Evolutionary conservation across 2,113 vertebrate species (phyloP), one percentile per base, ranked within the genome.

Genomic region (Noturus placidus): DNA sequence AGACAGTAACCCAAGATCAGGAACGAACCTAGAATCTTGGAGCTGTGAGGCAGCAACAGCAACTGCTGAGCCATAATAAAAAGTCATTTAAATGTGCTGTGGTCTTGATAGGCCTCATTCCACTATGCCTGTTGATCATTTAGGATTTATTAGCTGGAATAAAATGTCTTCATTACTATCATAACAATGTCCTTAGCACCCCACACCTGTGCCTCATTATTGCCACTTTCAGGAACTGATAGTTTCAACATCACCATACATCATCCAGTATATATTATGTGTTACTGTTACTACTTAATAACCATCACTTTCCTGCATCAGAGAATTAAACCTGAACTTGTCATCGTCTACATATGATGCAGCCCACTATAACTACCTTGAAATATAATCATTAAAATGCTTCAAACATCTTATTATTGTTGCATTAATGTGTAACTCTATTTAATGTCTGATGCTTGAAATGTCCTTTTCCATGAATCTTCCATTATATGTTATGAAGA

Each of bases 161-260:
- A 80, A 9, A 8, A 80, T 80, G 78, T 57, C n/a, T 80, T 80
- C n/a, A 80, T 57, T 57, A 57, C 78, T 57, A 30, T 57, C 78
- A 80, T 80, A 33, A 78, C 76, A 30, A 27, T 17, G 2, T 46
- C 10, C 20, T 9, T 25, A 77, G 77, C n/a, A 54, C 27, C 5
- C 15, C 33, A 8, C 77, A 79, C 77, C 50, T 54, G 77, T 56
- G 50, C 52, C 72, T 50, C 35, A 72, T 72, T 72, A 72, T 10
- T 38, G 69, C 33, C 35, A 38, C 35, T 72, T 9, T 38, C 69
- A 72, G 17, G 69, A 72, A 72, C n/a, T 33, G n/a, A 33, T 69
- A 15, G 74, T 50, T 77, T 11, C 4, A 77, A 14, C 8, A 14
- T 30, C 67, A 70, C 30, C 15, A 70, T 33, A 35, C 14, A 69